phyloP scores from a whole-genome alignment of 2,888 invertebrate species.

The Anoplius nigerrimus region DNA sequence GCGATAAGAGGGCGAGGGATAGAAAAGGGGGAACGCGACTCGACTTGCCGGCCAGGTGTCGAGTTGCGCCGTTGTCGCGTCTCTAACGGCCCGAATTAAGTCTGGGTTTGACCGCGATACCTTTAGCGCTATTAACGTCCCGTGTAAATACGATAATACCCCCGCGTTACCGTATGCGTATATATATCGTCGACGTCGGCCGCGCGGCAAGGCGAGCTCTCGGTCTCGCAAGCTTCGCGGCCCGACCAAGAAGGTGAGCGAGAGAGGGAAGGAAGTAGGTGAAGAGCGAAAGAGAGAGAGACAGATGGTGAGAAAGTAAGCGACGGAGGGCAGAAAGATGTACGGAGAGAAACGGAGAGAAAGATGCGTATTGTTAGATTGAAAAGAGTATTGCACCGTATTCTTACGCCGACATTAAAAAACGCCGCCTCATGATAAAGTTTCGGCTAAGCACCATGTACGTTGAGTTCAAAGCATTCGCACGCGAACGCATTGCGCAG shows the following conservation, averaged over 20 bases:
- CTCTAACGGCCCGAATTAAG: constrained; percentile 53
- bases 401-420: constrained; percentile 52
- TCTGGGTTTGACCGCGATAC: constrained; percentile 49
- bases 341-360: background rate
- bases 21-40: constrained; percentile 15
- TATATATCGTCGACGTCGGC: background rate
- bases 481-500: constrained; percentile 25
- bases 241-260: background rate
- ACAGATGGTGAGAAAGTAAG: constrained; percentile 12
- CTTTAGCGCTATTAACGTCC: constrained; percentile 50
- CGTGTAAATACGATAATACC: constrained; percentile 60
- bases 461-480: constrained; percentile 41
- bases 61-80: constrained; percentile 6
- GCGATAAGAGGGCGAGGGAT: too few relatives aligned
- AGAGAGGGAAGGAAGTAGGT: background rate
- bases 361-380: constrained; percentile 29
- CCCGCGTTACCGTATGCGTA: constrained; percentile 22
- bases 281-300: constrained; percentile 30
- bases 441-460: constrained; percentile 49
- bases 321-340: too few relatives aligned
- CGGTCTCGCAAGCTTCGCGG: background rate
- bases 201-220: background rate
- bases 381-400: constrained; percentile 41
- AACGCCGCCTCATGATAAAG: constrained; percentile 47
- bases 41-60: background rate